A percentile compares a stretch with the other conserved stretches of the same genome.
phyloP scores from a whole-genome alignment of 2,797 vertebrate genomes.

The Petrocephalus sullivani region DNA sequence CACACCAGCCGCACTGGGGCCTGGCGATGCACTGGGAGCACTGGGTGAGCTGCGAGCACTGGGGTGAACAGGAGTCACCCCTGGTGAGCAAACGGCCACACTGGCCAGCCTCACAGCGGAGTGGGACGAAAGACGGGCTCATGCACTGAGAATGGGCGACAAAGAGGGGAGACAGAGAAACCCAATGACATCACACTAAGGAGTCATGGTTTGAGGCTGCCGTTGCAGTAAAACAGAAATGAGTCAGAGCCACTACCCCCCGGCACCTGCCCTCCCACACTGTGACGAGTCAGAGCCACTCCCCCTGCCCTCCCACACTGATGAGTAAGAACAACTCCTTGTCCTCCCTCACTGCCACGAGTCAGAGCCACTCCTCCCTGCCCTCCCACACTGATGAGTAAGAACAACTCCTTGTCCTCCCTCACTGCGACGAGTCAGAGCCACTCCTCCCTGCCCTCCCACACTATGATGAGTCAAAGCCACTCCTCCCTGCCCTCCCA shows the following conservation, averaged over 20 bases:
- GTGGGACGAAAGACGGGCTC: conserved; percentile 80
- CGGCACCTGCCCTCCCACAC: no score
- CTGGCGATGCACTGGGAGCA: conserved; percentile 81
- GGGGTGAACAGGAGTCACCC: conserved; percentile 76
- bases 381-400: neutral
- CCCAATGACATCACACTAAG: no score
- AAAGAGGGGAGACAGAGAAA: neutral
- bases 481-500: no score
- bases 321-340: neutral
- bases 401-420: neutral
- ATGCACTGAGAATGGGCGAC: conserved; percentile 64
- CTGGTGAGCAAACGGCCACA: conserved; percentile 79
- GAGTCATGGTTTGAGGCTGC: no score
- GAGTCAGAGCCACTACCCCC: neutral
- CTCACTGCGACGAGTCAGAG: conserved; percentile 49
- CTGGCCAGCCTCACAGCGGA: conserved; percentile 82
- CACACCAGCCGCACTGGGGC: conserved; percentile 89
- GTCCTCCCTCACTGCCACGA: neutral
- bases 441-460: neutral
- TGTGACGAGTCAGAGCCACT: neutral
- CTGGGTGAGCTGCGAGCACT: conserved; percentile 78
- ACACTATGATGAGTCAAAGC: no score
- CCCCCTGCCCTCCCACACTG: no score
- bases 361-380: neutral
- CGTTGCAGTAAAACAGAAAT: neutral